Evolutionary conservation across 2,888 invertebrate genomes (phyloP).

Genomic region (Eupithecia inturbata): DNA sequence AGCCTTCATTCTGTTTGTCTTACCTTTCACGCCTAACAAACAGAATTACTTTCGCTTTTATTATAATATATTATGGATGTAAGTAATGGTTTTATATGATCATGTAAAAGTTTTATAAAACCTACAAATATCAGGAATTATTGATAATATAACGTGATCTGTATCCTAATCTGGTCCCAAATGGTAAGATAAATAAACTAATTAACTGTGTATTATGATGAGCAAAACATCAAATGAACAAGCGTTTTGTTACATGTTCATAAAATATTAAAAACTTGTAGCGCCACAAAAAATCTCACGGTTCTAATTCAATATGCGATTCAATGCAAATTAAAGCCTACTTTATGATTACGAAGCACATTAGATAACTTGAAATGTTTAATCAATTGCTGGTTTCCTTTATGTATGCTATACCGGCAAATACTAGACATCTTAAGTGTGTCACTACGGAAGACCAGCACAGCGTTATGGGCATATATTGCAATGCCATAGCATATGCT

Average conservation of each 20-base stretch:
- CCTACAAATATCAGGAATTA: neutral
- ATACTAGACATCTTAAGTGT: neutral
- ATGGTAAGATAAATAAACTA: constrained; percentile 15
- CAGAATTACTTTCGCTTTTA: too few relatives aligned
- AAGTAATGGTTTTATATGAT: neutral
- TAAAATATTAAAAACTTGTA: neutral
- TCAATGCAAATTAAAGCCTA: neutral
- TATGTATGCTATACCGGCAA: neutral
- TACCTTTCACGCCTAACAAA: too few relatives aligned
- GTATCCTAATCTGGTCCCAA: constrained; percentile 14
- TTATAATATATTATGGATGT: neutral
- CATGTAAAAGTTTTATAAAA: neutral
- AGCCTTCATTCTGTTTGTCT: too few relatives aligned
- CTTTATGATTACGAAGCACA: constrained; percentile 5
- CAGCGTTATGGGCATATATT: neutral
- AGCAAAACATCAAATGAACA: constrained; percentile 10
- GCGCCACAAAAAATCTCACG: constrained; percentile 6
- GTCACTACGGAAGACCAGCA: neutral
- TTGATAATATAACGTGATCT: constrained; percentile 29
- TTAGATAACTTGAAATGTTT: neutral
- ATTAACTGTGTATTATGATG: constrained; percentile 14
- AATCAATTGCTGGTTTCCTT: neutral
- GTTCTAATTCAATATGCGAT: neutral
- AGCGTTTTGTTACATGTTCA: neutral
- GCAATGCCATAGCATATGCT: neutral